Conservation (phyloP, 2,113 vertebrate genomes). For the Plecotus auritus region DNA sequence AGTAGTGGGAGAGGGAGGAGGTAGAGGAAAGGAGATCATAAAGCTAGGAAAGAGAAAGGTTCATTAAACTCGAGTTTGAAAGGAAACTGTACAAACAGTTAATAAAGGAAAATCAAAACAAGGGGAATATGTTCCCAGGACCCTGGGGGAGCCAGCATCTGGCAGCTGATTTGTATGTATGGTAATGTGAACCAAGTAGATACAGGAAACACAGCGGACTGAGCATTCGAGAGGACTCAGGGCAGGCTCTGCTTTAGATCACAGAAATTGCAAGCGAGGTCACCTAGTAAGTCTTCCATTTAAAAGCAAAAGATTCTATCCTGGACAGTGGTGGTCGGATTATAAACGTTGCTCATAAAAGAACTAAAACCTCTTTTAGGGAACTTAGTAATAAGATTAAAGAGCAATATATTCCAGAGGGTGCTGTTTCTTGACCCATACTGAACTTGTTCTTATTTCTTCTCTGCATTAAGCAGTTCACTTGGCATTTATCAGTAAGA, state of each 20-base stretch:
- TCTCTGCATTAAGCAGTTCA: background rate
- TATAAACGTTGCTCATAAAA: background rate
- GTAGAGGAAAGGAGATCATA: slow-evolving; percentile 61
- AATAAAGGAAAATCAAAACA: slow-evolving; percentile 80
- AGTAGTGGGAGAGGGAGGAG: background rate
- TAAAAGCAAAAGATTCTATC: background rate
- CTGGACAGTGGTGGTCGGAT: background rate
- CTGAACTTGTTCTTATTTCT: background rate
- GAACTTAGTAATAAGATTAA: background rate
- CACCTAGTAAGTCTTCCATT: background rate
- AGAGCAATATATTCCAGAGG: background rate
- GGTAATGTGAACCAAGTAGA: slow-evolving; percentile 69
- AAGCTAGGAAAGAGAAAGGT: slow-evolving; percentile 73
- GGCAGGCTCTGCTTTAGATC: background rate
- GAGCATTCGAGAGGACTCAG: background rate
- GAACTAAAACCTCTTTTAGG: background rate
- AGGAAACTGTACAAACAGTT: slow-evolving; percentile 78
- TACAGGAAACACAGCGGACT: slow-evolving; percentile 26
- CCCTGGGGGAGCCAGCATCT: slow-evolving; percentile 72
- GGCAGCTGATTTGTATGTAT: slow-evolving; percentile 72
- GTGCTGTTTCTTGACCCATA: background rate
- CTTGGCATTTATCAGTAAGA: background rate
- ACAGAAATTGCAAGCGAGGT: background rate
- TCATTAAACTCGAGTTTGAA: slow-evolving; percentile 78
- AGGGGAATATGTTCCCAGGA: slow-evolving; percentile 82